Percentiles rank a stretch among this genome's conserved stretches.
phyloP scores from a whole-genome alignment of 2,888 invertebrate genomes.

The Cremastobaeus sp. region DNA sequence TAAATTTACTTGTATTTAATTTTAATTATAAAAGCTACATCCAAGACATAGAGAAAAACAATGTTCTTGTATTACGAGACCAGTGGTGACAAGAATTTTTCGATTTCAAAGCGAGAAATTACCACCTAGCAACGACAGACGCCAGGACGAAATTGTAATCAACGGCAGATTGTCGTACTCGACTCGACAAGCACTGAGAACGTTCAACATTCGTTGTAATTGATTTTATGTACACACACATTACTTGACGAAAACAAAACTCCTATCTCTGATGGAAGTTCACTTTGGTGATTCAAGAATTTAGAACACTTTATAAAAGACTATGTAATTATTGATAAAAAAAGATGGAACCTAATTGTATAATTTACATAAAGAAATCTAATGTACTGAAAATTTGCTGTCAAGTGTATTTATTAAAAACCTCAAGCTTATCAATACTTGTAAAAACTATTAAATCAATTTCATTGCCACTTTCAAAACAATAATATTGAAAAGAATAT shows the following conservation, averaged over 20 bases:
- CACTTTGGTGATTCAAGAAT: constrained; percentile 13
- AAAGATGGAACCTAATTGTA: too few relatives aligned
- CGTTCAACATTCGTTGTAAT: constrained; percentile 45
- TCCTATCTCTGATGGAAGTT: constrained; percentile 22
- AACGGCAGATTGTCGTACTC: constrained; percentile 55
- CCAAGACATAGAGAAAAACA: constrained; percentile 15
- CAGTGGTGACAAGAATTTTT: too few relatives aligned
- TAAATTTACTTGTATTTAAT: constrained; percentile 17
- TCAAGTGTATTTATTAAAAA: too few relatives aligned
- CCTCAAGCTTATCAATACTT: too few relatives aligned
- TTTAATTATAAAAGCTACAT: constrained; percentile 11
- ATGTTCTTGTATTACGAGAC: constrained; percentile 22
- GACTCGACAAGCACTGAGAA: constrained; percentile 31
- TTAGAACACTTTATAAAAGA: constrained; percentile 8
- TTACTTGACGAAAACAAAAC: constrained; percentile 38
- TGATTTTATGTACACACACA: constrained; percentile 46
- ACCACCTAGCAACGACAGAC: constrained; percentile 29
- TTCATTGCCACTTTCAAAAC: too few relatives aligned
- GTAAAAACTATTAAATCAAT: too few relatives aligned
- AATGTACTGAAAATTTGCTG: too few relatives aligned
- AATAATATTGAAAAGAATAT: too few relatives aligned
- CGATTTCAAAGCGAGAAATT: constrained; percentile 51
- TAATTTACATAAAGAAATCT: too few relatives aligned
- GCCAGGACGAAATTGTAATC: constrained; percentile 51
- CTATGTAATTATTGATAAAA: too few relatives aligned